Evolutionary conservation across 2,888 invertebrate genomes (phyloP), one percentile per base, ranked within the genome.

Genomic region (Tetragonula carbonaria): DNA sequence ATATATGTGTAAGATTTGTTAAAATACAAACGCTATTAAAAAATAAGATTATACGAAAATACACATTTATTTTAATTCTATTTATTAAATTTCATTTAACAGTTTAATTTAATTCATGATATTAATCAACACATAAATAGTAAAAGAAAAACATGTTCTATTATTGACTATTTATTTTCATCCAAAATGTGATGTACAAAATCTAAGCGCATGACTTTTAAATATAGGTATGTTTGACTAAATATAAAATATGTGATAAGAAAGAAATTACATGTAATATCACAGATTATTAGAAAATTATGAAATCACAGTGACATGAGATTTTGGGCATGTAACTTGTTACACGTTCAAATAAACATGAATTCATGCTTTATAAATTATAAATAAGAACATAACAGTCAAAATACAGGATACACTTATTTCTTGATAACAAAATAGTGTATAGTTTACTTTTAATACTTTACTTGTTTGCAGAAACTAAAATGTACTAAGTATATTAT

Each of bases 241-340:
- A 77, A 74, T 88, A 90, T 87, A 90, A 89, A 90, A 87, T 85
- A 88, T 84, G 87, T 79, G 78, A 87, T 90, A 89, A 82, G 90
- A 87, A 87, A 82, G 77, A 82, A 89, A 87, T 88, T 90, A 89
- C 85, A 89, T 85, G 84, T 90, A 90, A 80, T 90, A 90, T 90
- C 90, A 90, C 90, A 90, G 90, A 87, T 90, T 90, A 80, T 86
- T 87, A 84, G 80, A 90, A 88, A 90, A 85, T 86, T 77, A 85
- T 76, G 84, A 90, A 90, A 90, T 90, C 90, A 90, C 90, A 90
- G 88, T 90, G 90, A 90, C 87, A 84, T 84, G 82, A 89, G 84
- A 88, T 78, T 88, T 89, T 80, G 80, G 79, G 81, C 74, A 82
- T 80, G 75, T 87, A 84, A 77, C 80, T 84, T 81, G 85, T 77